Evolutionary conservation across 2,888 invertebrate species (phyloP).

Genomic region (Rhogogaster chlorosoma): DNA sequence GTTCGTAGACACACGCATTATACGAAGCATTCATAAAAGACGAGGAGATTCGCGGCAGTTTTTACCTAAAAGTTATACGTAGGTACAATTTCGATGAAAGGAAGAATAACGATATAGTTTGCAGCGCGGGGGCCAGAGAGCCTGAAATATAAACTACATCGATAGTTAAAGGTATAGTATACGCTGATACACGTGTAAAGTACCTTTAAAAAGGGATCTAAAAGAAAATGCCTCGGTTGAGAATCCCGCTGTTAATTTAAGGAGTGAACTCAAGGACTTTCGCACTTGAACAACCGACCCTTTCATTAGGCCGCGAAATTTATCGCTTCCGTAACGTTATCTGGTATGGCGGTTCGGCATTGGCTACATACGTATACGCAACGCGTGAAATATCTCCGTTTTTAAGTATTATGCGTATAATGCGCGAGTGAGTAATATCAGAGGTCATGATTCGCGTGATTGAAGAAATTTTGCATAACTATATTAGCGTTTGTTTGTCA

Average conservation of each 20-base stretch:
- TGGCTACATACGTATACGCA: not conserved
- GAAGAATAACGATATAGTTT: not conserved
- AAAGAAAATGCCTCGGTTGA: not conserved
- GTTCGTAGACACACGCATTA: not conserved
- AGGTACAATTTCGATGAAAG: not conserved
- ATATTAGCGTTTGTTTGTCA: not conserved
- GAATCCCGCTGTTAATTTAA: slow-evolving; percentile 10
- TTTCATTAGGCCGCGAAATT: slow-evolving; percentile 24
- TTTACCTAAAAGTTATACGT: not conserved
- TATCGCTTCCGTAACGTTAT: slow-evolving; percentile 28
- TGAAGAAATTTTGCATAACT: not conserved
- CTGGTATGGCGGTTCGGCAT: not conserved
- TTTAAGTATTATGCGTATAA: not conserved
- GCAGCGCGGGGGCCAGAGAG: not conserved
- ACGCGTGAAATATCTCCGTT: not conserved
- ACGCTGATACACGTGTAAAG: not conserved
- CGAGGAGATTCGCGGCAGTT: not conserved
- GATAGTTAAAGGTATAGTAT: not conserved
- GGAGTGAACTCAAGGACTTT: slow-evolving; percentile 22
- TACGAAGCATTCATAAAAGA: slow-evolving; percentile 4
- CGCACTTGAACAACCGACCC: slow-evolving; percentile 29
- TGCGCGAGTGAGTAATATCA: not conserved
- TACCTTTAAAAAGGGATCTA: slow-evolving; percentile 3
- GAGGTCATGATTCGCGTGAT: not conserved
- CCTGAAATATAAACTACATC: not conserved